These are phyloP conservation scores for Cheilosia scutellata DNA, from an alignment of 2,888 invertebrate species.

Conservation along the genomic window DNA sequence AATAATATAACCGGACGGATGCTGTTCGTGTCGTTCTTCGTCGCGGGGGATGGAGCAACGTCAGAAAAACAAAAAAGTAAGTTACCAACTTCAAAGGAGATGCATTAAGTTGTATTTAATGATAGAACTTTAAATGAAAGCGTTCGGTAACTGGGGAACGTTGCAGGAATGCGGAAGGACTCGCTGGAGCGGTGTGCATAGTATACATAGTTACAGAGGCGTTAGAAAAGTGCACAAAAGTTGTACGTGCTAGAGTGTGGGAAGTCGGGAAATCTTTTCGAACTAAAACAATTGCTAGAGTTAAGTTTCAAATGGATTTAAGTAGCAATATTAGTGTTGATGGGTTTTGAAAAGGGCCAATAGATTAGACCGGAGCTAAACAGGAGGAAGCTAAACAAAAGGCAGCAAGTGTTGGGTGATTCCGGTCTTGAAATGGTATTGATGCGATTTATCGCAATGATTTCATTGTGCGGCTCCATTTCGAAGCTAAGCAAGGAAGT, in stretches of 20 bases:
- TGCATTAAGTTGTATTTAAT: slow-evolving; percentile 73
- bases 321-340: slow-evolving; percentile 33
- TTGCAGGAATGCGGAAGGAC: slow-evolving; percentile 35
- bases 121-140: slow-evolving; percentile 72
- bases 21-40: slow-evolving; percentile 45
- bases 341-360: background rate
- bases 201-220: slow-evolving; percentile 17
- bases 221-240: slow-evolving; percentile 51
- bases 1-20: slow-evolving; percentile 46
- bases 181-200: background rate
- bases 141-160: slow-evolving; percentile 46
- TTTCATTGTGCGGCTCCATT: too few relatives aligned
- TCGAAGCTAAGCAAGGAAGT: too few relatives aligned
- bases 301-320: slow-evolving; percentile 23
- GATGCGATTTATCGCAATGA: too few relatives aligned
- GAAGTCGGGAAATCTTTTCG: slow-evolving; percentile 26
- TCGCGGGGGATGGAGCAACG: background rate
- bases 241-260: slow-evolving; percentile 45
- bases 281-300: slow-evolving; percentile 31
- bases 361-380: slow-evolving; percentile 2
- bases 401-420: background rate
- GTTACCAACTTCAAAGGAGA: slow-evolving; percentile 63
- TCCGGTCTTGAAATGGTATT: background rate
- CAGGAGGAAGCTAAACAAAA: background rate
- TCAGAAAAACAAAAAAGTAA: slow-evolving; percentile 8